Base-by-base conservation (phyloP, 2,888 invertebrate species). In the Nyleta sp. region DNA sequence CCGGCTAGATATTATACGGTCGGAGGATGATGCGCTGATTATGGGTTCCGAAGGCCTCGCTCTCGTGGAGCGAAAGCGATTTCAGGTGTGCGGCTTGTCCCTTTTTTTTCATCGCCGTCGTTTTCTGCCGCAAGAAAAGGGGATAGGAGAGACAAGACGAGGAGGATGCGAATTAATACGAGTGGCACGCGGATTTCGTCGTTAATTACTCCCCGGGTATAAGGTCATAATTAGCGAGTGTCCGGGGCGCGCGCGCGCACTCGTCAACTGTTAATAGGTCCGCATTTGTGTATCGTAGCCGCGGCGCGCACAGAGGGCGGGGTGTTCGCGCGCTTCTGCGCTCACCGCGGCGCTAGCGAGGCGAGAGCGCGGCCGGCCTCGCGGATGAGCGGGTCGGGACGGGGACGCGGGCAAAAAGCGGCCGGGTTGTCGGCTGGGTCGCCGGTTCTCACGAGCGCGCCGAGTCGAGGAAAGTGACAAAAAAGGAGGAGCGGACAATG, bases 1-100 rank as follows among this genome's bases (percentile, higher is more conserved):
- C 38, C 65, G 55, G 20, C 74, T 68, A 60, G 52, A 79, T 50
- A 81, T 81, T 76, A 79, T 71, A 81, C 67, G 64, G 55, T 48
- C 46, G 55, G 48, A 64, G 65, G 72, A 76, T 59, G 68, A 62
- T 65, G 52, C 65, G 73, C 59, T 80, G 78, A 81, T 81, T 81
- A 80, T 59, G 72, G 80, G 64, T 59, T 75, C 68, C 55, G 57
- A 35, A 11, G 44, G 24, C n/a, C 52, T 40, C 31, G 62, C 17
- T 59, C 46, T 46, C 46, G 48, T n/a, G 38, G 11, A 46, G 38
- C 64, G 52, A 40, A 46, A 46, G 28, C 50, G 38, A 70, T 70
- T 68, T 70, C 59, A 59, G 68, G 57, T 59, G 50, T 53, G 24
- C 48, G 33, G 15, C 31, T 53, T 18, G 13, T 28, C 31, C 33